Evolutionary conservation across 2,797 vertebrate genomes (phyloP).

Genomic region (Peromyscus nudipes): DNA sequence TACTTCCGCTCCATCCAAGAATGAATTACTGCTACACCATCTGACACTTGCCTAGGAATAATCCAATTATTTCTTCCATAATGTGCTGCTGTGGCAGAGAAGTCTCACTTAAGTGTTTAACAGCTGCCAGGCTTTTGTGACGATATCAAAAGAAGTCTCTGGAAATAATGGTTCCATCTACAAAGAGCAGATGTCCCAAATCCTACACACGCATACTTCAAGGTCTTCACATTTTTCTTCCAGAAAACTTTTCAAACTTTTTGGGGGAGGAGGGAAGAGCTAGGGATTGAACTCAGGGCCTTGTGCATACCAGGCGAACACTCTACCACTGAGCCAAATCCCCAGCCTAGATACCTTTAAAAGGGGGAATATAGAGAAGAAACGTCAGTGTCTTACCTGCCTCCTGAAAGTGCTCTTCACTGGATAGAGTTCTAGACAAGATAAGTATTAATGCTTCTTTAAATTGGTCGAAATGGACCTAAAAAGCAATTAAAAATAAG

Average conservation of each 20-base stretch:
- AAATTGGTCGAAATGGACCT: conserved; percentile 97
- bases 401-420: conserved; percentile 89
- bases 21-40: conserved; percentile 27
- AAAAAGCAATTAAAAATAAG: neutral
- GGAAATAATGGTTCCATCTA: conserved; percentile 66
- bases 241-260: neutral
- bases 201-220: conserved; percentile 36
- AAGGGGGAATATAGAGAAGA: neutral
- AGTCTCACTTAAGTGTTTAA: conserved; percentile 54
- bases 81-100: neutral
- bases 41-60: conserved; percentile 52
- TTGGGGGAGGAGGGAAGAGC: neutral
- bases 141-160: conserved; percentile 46
- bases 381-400: conserved; percentile 90
- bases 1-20: neutral
- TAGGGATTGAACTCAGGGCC: neutral
- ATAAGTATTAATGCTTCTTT: conserved; percentile 96
- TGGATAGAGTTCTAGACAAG: conserved; percentile 90
- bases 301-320: neutral
- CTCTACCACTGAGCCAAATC: neutral
- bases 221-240: conserved; percentile 40
- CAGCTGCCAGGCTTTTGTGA: conserved; percentile 69
- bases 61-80: conserved; percentile 54
- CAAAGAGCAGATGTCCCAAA: conserved; percentile 4
- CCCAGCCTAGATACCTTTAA: neutral